These are phyloP conservation scores for Pharmacophagus antenor DNA, from an alignment of 2,888 invertebrate species.

Conservation along the genomic window DNA sequence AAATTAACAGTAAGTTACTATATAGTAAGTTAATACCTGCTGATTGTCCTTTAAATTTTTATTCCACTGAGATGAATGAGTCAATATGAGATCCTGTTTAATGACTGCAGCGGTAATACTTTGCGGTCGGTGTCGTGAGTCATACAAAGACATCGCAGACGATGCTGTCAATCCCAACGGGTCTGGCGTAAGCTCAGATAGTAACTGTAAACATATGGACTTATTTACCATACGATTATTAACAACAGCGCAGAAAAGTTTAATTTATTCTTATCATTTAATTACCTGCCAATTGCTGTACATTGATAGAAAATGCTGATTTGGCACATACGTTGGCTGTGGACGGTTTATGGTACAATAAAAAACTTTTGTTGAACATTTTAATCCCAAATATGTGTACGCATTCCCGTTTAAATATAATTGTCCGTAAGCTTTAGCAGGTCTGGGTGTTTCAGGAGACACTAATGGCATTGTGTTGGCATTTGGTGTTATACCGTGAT, in stretches of 20 bases:
- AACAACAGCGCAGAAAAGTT: slow-evolving; percentile 30
- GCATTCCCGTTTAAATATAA: slow-evolving; percentile 94
- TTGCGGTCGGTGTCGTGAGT: slow-evolving; percentile 87
- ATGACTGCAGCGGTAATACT: slow-evolving; percentile 82
- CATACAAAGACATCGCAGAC: slow-evolving; percentile 86
- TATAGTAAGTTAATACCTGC: slow-evolving; percentile 68
- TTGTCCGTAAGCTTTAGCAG: slow-evolving; percentile 93
- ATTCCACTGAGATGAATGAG: slow-evolving; percentile 84
- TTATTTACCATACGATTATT: slow-evolving; percentile 43
- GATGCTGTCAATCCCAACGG: slow-evolving; percentile 85
- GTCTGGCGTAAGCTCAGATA: slow-evolving; percentile 85
- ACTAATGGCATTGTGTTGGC: slow-evolving; percentile 91
- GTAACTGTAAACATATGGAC: slow-evolving; percentile 76
- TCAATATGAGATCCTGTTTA: slow-evolving; percentile 82
- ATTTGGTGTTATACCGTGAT: slow-evolving; percentile 90
- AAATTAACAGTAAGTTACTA: background rate
- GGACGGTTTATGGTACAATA: slow-evolving; percentile 96
- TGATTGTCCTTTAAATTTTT: slow-evolving; percentile 65
- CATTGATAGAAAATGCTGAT: slow-evolving; percentile 95
- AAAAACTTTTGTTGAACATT: slow-evolving; percentile 93
- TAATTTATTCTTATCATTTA: slow-evolving; percentile 27
- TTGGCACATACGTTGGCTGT: slow-evolving; percentile 96
- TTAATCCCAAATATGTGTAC: slow-evolving; percentile 94
- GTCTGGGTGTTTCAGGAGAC: slow-evolving; percentile 94
- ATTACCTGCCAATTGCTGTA: slow-evolving; percentile 96